Conservation (phyloP, 2,113 vertebrate genomes). For the Telmatochromis brichardi region DNA sequence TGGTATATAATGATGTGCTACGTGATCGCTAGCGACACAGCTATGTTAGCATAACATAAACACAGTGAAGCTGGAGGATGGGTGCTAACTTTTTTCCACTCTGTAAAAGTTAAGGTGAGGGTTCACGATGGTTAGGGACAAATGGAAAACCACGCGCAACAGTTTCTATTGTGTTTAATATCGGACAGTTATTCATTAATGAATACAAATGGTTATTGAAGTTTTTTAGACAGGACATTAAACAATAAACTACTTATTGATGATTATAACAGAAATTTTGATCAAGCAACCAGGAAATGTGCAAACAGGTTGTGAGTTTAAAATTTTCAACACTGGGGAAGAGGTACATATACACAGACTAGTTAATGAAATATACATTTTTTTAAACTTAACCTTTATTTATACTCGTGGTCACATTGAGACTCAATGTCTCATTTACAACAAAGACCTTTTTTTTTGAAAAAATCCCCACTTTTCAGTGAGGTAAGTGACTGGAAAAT, state of each 20-base stretch:
- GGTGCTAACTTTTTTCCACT: background rate
- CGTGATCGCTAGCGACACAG: background rate
- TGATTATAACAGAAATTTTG: background rate
- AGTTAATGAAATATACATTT: background rate
- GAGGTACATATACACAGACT: background rate
- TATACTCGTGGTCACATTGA: background rate
- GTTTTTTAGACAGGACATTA: background rate
- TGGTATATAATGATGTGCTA: background rate
- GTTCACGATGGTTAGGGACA: background rate
- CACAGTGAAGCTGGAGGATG: background rate
- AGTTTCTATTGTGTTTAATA: background rate
- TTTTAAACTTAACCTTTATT: background rate
- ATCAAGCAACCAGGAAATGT: background rate
- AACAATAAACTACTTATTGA: background rate
- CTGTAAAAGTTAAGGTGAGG: background rate
- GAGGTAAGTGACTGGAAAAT: background rate
- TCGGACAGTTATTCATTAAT: background rate
- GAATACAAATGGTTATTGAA: background rate
- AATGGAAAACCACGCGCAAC: background rate
- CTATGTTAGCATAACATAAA: background rate
- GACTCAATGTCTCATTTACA: background rate
- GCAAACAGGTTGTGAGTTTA: background rate
- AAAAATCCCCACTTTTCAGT: background rate
- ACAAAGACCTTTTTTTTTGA: background rate
- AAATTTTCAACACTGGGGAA: background rate